These are phyloP conservation scores for Coccyzus lansbergi DNA, from an alignment of 2,797 vertebrate genomes.

Conservation along the genomic window DNA sequence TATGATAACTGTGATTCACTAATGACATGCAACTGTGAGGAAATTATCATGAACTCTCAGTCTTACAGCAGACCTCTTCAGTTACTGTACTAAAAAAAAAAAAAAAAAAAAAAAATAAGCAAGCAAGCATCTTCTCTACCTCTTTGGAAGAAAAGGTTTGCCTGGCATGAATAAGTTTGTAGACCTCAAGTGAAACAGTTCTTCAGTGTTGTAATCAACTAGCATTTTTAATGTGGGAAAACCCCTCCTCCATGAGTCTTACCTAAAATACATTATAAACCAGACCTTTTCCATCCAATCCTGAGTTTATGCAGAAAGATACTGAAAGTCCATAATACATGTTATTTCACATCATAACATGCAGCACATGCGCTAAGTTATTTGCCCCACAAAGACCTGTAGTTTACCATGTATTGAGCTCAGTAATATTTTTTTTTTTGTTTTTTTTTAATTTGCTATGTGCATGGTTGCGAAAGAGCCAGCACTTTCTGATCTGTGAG, in stretches of 20 bases:
- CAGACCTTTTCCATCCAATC: not conserved
- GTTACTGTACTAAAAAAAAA: not conserved
- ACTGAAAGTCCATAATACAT: not conserved
- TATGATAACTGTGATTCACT: conserved; percentile 13
- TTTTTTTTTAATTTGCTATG: not conserved
- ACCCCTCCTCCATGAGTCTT: not conserved
- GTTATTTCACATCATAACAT: not conserved
- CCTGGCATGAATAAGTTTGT: not conserved
- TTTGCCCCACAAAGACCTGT: not conserved
- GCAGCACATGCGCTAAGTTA: not conserved
- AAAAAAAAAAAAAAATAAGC: too few species aligned
- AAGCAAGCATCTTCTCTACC: not conserved
- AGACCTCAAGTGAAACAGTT: not conserved
- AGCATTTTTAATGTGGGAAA: not conserved
- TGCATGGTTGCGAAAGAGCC: not conserved
- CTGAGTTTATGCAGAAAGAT: not conserved
- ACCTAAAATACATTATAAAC: not conserved
- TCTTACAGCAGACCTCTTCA: not conserved
- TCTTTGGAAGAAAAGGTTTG: not conserved
- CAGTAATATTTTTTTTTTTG: not conserved
- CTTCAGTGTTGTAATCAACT: not conserved
- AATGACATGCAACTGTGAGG: not conserved
- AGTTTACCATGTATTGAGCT: not conserved
- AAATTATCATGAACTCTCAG: not conserved
- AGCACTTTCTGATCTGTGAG: not conserved